Conservation (phyloP, 2,113 vertebrate species). For the Cinclus cinclus region DNA sequence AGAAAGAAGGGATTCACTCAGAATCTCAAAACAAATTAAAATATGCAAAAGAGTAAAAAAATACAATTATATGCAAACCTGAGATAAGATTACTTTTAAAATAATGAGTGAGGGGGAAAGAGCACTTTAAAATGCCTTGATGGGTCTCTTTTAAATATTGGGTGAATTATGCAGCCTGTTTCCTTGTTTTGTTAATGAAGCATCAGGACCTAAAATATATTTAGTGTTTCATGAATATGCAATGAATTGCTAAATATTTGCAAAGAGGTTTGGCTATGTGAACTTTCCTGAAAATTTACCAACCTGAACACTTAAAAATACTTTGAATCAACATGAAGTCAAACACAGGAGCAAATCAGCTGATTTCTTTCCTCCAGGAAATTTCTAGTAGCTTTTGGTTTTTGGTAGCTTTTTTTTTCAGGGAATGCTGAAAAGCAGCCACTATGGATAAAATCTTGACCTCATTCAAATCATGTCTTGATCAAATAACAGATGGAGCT, state of each 20-base stretch:
- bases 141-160: constrained; percentile 7
- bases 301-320: constrained; percentile 12
- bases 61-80: not conserved
- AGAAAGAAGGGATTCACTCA: not conserved
- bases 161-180: constrained; percentile 21
- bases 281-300: not conserved
- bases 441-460: not conserved
- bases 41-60: not conserved
- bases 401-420: too few species aligned
- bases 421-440: not conserved
- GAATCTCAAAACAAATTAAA: not conserved
- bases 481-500: constrained; percentile 4
- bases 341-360: not conserved
- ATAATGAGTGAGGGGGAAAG: not conserved
- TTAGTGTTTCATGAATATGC: constrained; percentile 48
- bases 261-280: not conserved
- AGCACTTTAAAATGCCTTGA: not conserved
- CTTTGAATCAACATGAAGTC: not conserved
- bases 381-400: not conserved
- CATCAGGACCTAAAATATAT: constrained; percentile 40
- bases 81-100: not conserved
- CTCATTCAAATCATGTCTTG: not conserved
- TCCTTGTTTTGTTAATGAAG: constrained; percentile 59
- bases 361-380: not conserved
- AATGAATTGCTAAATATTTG: constrained; percentile 26